Base-by-base conservation (phyloP, 2,113 vertebrate genomes). In the Coturnix japonica region DNA sequence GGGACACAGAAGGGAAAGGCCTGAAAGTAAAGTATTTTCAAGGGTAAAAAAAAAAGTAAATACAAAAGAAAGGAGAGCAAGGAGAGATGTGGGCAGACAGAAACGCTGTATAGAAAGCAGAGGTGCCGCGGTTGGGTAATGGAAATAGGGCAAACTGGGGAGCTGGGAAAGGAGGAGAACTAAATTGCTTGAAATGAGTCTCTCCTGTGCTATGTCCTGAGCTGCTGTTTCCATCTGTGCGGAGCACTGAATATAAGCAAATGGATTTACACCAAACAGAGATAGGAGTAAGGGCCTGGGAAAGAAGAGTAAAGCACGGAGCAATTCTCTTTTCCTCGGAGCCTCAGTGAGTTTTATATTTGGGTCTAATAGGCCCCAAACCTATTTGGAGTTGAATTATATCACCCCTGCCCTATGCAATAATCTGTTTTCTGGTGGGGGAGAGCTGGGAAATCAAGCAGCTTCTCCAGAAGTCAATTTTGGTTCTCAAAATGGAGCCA, bases 391-490 rank as follows among this genome's bases (percentile, higher is more conserved):
- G 80, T 63, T 75, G 85, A 91, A 95, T 91, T 93, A 43, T 47
- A 78, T 83, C 90, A 74, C 75, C 59, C 9, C 2, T 1, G 5
- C 60, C 90, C 78, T 54, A 46, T 13, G 83, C 44, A 88, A 90
- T 90, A 74, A 93, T 94, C 88, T 85, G 31, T 85, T 85, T 91
- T 95, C 87, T 94, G 76, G 65, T 69, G 65, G 43, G 85, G 73
- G 49, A 71, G 87, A 91, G 79, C 69, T 88, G 87, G 82, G 65
- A 93, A 95, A 93, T 91, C 90, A 93, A 88, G 93, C 90, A 78
- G 73, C 80, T 88, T 88, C 92, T 94, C 80, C 80, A 80, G 89
- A 90, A 96, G 92, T 93, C 92, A 95, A 95, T 96, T 96, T 85
- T 90, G 85, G 85, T 69, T 66, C 90, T 94, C 88, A 81, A 91